These are phyloP conservation scores for Bovichtus variegatus DNA, from an alignment of 2,797 vertebrate genomes.

Conservation along the genomic window DNA sequence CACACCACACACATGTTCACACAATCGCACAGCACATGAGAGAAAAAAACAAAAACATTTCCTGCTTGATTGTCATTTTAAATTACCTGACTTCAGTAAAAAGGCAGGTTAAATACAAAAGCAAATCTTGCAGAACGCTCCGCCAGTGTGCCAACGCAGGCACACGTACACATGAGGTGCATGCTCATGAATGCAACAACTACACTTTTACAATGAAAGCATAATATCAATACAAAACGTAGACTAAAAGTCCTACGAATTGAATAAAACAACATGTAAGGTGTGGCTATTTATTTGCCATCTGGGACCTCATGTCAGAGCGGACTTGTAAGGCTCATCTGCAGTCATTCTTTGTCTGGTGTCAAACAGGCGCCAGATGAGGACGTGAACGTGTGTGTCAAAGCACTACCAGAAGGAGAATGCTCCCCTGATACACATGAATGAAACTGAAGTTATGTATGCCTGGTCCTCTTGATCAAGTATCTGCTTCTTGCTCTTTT, in stretches of 20 bases:
- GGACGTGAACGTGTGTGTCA: conserved; percentile 26
- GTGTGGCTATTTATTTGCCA: conserved; percentile 2
- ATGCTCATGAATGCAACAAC: neutral
- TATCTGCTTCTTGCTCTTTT: conserved; percentile 21
- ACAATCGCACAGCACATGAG: conserved; percentile 22
- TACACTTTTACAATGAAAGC: neutral
- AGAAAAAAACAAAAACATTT: conserved; percentile 18
- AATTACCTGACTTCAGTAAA: conserved; percentile 42
- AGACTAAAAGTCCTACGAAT: neutral
- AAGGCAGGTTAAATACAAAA: conserved; percentile 16
- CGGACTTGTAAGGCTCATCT: neutral
- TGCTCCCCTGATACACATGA: conserved; percentile 15
- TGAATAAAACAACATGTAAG: conserved; percentile 2
- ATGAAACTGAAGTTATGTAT: conserved; percentile 5
- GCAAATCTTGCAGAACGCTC: conserved; percentile 24
- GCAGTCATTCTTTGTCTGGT: conserved; percentile 2
- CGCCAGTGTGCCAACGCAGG: neutral
- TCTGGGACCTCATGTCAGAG: neutral
- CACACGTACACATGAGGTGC: neutral
- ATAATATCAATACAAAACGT: neutral
- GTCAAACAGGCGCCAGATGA: conserved; percentile 34
- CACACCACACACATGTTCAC: conserved; percentile 7
- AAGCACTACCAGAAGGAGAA: conserved; percentile 2
- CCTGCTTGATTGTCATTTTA: conserved; percentile 41
- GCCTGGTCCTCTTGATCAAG: conserved; percentile 6